A percentile compares a stretch with the other conserved stretches of the same genome.
These are phyloP conservation scores for Drosophila arizonae DNA, from an alignment of 1,140 invertebrate genomes.

Conservation along the genomic window DNA sequence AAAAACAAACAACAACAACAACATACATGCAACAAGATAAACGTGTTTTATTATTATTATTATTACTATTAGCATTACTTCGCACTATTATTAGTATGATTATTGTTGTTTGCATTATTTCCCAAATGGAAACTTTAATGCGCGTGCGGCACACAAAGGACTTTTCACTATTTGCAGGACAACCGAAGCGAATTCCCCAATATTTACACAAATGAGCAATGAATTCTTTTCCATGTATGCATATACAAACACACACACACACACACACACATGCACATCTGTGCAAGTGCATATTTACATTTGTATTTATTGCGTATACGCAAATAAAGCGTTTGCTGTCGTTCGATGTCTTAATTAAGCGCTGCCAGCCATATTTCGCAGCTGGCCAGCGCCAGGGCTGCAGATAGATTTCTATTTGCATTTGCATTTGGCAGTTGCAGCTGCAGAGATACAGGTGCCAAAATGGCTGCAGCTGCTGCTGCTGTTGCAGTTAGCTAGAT, in stretches of 20 bases:
- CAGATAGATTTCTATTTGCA: not conserved
- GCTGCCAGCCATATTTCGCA: not conserved
- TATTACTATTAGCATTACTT: conserved; percentile 4
- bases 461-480: too few relatives aligned
- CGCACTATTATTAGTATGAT: not conserved
- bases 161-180: too few relatives aligned
- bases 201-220: conserved; percentile 44
- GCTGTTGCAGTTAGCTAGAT: too few relatives aligned
- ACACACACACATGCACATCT: not conserved
- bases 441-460: too few relatives aligned
- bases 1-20: conserved; percentile 19
- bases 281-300: not conserved
- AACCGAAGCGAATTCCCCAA: not conserved
- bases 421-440: not conserved
- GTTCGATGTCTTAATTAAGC: conserved; percentile 44
- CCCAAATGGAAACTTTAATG: too few relatives aligned
- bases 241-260: not conserved
- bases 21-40: conserved; percentile 52
- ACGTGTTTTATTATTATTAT: conserved; percentile 54
- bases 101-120: conserved; percentile 11
- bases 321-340: conserved; percentile 39
- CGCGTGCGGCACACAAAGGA: too few relatives aligned
- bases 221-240: conserved; percentile 16
- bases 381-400: not conserved
- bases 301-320: conserved; percentile 4